phyloP scores from a whole-genome alignment of 2,113 vertebrate species.

The Isurus oxyrinchus region DNA sequence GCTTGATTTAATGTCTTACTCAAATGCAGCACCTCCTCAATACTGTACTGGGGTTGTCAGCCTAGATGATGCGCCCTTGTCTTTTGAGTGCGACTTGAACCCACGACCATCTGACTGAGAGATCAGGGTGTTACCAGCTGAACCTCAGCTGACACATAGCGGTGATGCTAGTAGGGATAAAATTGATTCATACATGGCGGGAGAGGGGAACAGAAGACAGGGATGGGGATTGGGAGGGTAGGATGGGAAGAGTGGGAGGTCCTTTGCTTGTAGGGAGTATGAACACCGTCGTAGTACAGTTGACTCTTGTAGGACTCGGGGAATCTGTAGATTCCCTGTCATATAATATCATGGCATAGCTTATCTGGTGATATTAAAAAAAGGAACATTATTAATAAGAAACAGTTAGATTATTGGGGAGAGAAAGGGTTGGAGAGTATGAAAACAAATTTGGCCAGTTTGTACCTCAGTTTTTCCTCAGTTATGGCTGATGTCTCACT shows the following conservation, averaged over 20 bases:
- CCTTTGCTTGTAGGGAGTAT: too few species aligned
- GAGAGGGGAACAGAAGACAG: background rate
- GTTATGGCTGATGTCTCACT: background rate
- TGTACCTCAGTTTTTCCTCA: background rate
- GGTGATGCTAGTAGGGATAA: background rate
- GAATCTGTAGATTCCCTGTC: background rate
- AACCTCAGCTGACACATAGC: background rate
- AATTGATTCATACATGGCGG: background rate
- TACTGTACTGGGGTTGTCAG: background rate
- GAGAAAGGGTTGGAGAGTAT: background rate
- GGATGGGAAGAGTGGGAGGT: too few species aligned
- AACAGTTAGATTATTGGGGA: background rate
- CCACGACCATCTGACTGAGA: background rate
- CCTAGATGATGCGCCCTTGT: background rate
- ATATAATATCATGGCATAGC: background rate
- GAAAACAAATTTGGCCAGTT: background rate
- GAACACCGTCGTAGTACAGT: too few species aligned
- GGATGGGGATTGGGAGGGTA: background rate
- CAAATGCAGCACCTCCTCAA: background rate
- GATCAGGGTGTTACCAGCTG: background rate
- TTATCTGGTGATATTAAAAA: background rate
- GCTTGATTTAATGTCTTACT: background rate
- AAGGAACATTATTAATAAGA: background rate
- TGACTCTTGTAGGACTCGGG: too few species aligned
- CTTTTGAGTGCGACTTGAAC: background rate